Base-by-base conservation (phyloP, 1,140 invertebrate genomes). In the Antheraea mylitta region DNA sequence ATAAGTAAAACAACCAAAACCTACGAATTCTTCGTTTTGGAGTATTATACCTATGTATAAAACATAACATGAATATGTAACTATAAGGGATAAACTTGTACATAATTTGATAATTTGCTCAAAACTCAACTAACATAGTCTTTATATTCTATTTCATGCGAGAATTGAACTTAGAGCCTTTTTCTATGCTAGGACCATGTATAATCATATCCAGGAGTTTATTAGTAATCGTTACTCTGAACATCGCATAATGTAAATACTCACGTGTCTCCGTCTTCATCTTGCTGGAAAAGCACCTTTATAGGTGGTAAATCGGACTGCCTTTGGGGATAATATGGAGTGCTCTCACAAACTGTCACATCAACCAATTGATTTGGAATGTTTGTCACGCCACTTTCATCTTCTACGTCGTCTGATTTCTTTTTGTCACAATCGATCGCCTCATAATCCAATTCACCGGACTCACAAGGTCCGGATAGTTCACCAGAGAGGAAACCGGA, bases 201-300 rank as follows among this genome's bases (percentile, higher is more conserved):
- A 59, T 42, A 42, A 2, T 42, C 38, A 42, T 42, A 42, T 42
- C 38, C 38, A 42, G 38, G 38, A 42, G 38, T 42, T 42, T 42
- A 42, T 42, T 7, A 42, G 38, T 42, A 11, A 10, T 42, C 7
- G 38, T 42, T 8, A 10, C 0, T 53, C 45, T 18, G 58, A 59
- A 42, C 38, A 9, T 42, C 11, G 11, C 3, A 13, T 42, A 53
- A 7, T 30, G 18, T 18, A 19, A 18, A 58, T 42, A 95, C 94
- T 95, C 92, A 95, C 94, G 95, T 95, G 78, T 95, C 95, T 38
- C 95, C 95, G 78, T 95, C 94, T 45, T 94, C 93, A 78, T 95
- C 94, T 66, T 94, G 94, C 53, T 92, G 80, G 75, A 93, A 95
- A 61, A 94, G 93, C 48, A 92, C 74, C 78, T 93, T 77, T 83